phyloP scores from a whole-genome alignment of 2,797 vertebrate species.

The Sarcophilus harrisii region DNA sequence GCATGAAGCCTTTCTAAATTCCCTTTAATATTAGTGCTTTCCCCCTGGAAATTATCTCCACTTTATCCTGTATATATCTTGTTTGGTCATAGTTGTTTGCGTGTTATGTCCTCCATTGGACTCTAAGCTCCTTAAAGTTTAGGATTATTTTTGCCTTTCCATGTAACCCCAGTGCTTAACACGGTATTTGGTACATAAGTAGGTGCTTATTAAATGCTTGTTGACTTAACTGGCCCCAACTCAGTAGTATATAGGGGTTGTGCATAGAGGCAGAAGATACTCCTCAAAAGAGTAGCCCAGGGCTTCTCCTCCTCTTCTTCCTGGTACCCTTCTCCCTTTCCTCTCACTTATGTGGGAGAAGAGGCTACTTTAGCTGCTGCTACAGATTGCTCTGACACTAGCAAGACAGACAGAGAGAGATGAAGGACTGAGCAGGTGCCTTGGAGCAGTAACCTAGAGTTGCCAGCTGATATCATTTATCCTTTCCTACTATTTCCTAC shows the following conservation, averaged over 20 bases:
- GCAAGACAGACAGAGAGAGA: neutral
- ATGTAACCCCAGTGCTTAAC: neutral
- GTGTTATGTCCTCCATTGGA: neutral
- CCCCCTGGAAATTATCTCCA: neutral
- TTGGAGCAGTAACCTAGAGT: neutral
- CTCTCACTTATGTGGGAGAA: neutral
- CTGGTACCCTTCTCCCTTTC: no score
- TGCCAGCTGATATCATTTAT: constrained; percentile 65
- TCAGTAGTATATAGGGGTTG: neutral
- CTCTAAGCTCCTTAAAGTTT: neutral
- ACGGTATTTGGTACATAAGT: neutral
- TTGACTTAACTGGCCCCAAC: neutral
- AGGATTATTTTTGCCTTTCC: neutral
- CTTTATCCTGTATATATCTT: neutral
- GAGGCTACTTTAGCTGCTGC: neutral
- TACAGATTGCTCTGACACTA: neutral
- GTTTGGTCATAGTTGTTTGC: neutral
- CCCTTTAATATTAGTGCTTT: neutral
- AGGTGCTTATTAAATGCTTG: neutral
- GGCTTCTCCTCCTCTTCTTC: no score
- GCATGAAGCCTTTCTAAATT: neutral
- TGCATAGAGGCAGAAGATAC: neutral
- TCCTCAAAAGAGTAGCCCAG: neutral
- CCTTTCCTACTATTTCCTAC: constrained; percentile 63
- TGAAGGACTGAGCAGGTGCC: neutral